phyloP scores from a whole-genome alignment of 2,113 vertebrate species.

The Rynchops niger region DNA sequence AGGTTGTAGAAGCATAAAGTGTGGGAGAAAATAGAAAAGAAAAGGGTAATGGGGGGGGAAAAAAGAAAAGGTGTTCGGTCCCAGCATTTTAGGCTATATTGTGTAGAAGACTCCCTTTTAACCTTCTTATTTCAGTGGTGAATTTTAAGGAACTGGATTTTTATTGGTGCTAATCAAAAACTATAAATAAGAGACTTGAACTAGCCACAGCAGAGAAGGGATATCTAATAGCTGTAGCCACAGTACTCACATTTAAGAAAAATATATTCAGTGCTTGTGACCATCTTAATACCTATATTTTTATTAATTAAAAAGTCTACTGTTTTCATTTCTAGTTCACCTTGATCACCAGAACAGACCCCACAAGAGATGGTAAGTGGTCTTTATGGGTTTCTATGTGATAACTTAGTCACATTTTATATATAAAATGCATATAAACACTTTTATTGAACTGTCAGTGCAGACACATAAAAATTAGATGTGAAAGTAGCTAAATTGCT shows the following conservation, averaged over 20 bases:
- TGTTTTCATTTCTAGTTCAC: slow-evolving; percentile 40
- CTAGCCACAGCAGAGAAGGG: not conserved
- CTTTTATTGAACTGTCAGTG: not conserved
- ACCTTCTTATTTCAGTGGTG: not conserved
- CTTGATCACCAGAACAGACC: not conserved
- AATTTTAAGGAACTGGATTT: not conserved
- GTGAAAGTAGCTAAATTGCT: not conserved
- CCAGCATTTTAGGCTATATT: not conserved
- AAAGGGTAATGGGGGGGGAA: not conserved
- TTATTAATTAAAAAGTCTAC: not conserved
- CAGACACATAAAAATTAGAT: not conserved
- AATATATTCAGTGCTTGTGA: not conserved
- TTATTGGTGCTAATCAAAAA: not conserved
- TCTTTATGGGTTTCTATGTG: not conserved
- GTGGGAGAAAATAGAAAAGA: not conserved
- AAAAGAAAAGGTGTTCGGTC: not conserved
- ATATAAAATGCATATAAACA: not conserved
- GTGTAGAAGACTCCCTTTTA: not conserved
- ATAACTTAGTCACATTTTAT: not conserved
- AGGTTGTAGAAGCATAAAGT: not conserved
- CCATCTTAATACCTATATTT: not conserved
- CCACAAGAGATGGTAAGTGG: slow-evolving; percentile 50
- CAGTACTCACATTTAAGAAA: not conserved
- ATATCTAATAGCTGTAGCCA: not conserved
- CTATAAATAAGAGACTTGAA: not conserved